These are phyloP conservation scores for Campopleginae sp. DNA, from an alignment of 2,888 invertebrate genomes.

Conservation along the genomic window DNA sequence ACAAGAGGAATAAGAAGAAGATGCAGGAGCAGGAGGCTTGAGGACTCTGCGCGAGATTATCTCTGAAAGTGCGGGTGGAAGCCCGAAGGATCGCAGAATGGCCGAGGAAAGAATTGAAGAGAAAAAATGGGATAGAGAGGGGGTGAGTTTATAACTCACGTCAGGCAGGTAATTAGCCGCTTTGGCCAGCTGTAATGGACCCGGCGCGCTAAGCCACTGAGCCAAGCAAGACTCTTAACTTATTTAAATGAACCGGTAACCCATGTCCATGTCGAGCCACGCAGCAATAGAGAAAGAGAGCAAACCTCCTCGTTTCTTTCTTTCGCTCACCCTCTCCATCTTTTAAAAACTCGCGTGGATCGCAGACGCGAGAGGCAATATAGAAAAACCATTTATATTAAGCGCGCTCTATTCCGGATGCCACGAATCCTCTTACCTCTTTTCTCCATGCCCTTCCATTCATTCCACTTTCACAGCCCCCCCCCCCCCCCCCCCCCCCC, in stretches of 20 bases:
- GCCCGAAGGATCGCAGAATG: constrained; percentile 64
- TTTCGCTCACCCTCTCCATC: constrained; percentile 35
- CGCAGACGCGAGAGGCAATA: constrained; percentile 81
- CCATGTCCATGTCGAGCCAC: constrained; percentile 81
- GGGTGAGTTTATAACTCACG: constrained; percentile 51
- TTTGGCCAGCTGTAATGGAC: constrained; percentile 84
- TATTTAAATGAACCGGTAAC: constrained; percentile 84
- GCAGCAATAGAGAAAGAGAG: constrained; percentile 33
- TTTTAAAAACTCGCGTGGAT: constrained; percentile 69
- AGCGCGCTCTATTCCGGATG: constrained; percentile 81
- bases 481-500: too few relatives aligned
- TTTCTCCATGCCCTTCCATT: constrained; percentile 23
- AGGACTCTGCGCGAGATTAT: constrained; percentile 43
- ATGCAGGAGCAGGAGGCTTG: constrained; percentile 27
- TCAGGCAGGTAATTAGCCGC: constrained; percentile 78
- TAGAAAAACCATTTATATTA: constrained; percentile 84
- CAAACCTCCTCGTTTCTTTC: constrained; percentile 28
- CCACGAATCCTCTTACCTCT: constrained; percentile 66
- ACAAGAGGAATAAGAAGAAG: background rate
- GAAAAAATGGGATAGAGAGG: constrained; percentile 45
- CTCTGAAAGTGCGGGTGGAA: constrained; percentile 64
- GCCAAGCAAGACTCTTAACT: constrained; percentile 83
- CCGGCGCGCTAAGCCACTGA: constrained; percentile 82
- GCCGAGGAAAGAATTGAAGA: constrained; percentile 49
- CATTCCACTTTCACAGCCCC: constrained; percentile 37